Evolutionary conservation across 2,888 invertebrate genomes (phyloP), one percentile per base, ranked within the genome.

Genomic region (Euzetes globulus): DNA sequence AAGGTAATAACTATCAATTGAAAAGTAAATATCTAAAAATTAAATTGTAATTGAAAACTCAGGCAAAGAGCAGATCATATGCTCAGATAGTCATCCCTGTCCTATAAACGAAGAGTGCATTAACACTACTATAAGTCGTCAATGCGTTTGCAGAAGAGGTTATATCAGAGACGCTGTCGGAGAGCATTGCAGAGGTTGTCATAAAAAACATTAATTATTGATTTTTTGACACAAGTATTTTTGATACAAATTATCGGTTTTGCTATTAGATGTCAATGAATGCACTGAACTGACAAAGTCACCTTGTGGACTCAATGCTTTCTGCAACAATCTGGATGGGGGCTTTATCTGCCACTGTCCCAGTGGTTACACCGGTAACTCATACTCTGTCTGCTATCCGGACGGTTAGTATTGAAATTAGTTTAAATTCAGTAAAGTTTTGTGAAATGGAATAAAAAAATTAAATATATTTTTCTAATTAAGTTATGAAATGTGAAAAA

Each of bases 271-370:
- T 82, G 86, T 91, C 74, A 90, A 94, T 81, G 79, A 79, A 72
- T 79, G 79, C 72, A 76, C 77, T 13, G 77, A 78, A 75, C 45
- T 71, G 73, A 89, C 88, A 74, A 90, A 90, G 79, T 88, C 90
- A 2, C 89, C 91, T 22, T 94, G 94, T 83, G 94, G 94, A 0
- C 83, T 91, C 29, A 92, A 93, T 82, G 92, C 94, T 0, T 87
- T 93, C 75, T 95, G 94, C 81, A 93, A 92, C 82, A 95, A 95
- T 84, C 84, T 94, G 72, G 94, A 94, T 0, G 94, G 94, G 68
- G 92, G 92, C 81, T 95, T 94, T 81, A 93, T 93, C 83, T 95
- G 94, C 80, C 91, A 91, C 80, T 95, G 94, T 80, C 91, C 93
- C 0, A 85, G 88, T 37, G 92, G 92, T 45, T 93, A 90, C 81